Conservation (phyloP, 2,797 vertebrate genomes). For the Lateolabrax maculatus region DNA sequence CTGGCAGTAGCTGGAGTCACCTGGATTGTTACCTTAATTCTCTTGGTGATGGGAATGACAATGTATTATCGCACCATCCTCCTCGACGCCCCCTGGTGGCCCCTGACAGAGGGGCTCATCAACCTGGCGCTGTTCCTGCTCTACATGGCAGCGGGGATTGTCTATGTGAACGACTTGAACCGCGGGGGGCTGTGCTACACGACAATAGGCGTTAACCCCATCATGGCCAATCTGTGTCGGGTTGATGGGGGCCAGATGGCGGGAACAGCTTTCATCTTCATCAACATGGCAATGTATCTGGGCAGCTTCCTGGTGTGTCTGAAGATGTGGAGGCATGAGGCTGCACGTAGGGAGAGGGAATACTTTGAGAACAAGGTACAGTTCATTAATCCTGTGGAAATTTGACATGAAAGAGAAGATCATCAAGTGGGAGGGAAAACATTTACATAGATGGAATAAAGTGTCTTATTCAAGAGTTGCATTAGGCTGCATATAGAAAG, state of each 20-base stretch:
- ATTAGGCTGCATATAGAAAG: not conserved
- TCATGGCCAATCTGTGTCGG: slow-evolving; percentile 80
- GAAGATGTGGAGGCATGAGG: slow-evolving; percentile 86
- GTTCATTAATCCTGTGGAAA: not conserved
- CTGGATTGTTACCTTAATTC: slow-evolving; percentile 84
- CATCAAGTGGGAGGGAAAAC: not conserved
- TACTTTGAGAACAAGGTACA: slow-evolving; percentile 58
- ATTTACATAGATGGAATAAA: not conserved
- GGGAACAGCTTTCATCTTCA: slow-evolving; percentile 85
- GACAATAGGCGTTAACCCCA: slow-evolving; percentile 80
- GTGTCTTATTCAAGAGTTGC: not conserved
- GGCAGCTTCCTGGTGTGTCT: slow-evolving; percentile 82
- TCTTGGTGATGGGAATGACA: slow-evolving; percentile 85
- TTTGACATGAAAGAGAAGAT: not conserved
- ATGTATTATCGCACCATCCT: slow-evolving; percentile 89
- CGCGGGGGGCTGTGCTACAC: slow-evolving; percentile 87
- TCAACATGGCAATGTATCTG: slow-evolving; percentile 83
- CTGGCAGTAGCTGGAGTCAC: slow-evolving; percentile 79
- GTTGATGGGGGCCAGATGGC: slow-evolving; percentile 87
- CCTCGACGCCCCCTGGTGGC: slow-evolving; percentile 88
- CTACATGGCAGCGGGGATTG: slow-evolving; percentile 86
- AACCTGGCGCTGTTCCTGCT: slow-evolving; percentile 85
- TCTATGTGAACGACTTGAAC: slow-evolving; percentile 87
- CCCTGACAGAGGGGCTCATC: slow-evolving; percentile 84
- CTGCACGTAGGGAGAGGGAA: slow-evolving; percentile 46